These are phyloP conservation scores for Toxotes chatareus DNA, from an alignment of 2,113 vertebrate species.

Conservation along the genomic window DNA sequence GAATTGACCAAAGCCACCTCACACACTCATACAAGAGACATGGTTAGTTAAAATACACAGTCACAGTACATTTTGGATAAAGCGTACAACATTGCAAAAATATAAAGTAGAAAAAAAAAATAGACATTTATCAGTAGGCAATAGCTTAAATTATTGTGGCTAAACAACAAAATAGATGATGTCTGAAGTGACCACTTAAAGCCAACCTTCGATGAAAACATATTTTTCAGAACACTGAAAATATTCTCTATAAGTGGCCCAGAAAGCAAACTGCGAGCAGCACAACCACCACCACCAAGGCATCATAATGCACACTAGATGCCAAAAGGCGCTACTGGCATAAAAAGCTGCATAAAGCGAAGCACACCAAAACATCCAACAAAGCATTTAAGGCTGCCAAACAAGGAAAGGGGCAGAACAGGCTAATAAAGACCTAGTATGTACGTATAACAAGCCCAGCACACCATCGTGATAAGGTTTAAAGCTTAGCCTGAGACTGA, in stretches of 20 bases:
- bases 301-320: slow-evolving; percentile 10
- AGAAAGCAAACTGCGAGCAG: slow-evolving; percentile 30
- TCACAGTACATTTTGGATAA: slow-evolving; percentile 43
- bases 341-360: slow-evolving; percentile 16
- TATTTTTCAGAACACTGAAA: slow-evolving; percentile 9
- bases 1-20: slow-evolving; percentile 66
- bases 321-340: neutral
- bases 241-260: neutral
- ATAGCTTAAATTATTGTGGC: slow-evolving; percentile 15
- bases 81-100: slow-evolving; percentile 14
- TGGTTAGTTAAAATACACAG: slow-evolving; percentile 69
- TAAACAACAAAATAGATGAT: slow-evolving; percentile 10
- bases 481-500: slow-evolving; percentile 1
- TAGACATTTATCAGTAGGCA: slow-evolving; percentile 4
- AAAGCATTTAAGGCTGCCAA: slow-evolving; percentile 38
- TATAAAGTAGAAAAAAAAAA: neutral
- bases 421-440: neutral
- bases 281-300: slow-evolving; percentile 28
- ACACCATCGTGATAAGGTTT: slow-evolving; percentile 9
- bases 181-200: slow-evolving; percentile 34
- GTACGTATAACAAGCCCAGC: neutral
- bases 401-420: slow-evolving; percentile 34
- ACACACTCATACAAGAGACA: slow-evolving; percentile 76
- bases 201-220: slow-evolving; percentile 1
- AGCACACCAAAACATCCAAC: slow-evolving; percentile 13